Evolutionary conservation across 1,140 invertebrate genomes (phyloP).

Genomic region (Plectus sambesii): DNA sequence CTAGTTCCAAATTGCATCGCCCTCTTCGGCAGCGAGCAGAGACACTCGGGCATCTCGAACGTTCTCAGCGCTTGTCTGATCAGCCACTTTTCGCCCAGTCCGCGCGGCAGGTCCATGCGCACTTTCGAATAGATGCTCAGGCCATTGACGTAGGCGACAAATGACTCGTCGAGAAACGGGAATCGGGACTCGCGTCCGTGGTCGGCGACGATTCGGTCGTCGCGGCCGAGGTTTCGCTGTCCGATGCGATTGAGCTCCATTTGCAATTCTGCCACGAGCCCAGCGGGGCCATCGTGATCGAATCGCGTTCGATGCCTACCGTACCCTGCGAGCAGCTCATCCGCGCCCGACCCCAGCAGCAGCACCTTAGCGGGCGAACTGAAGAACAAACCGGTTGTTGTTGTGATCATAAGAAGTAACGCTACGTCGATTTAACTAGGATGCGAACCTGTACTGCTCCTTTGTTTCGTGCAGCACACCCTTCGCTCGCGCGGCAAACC

Average conservation of each 20-base stretch:
- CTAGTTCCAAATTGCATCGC: constrained; percentile 95
- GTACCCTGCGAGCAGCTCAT: constrained; percentile 92
- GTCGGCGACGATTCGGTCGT: constrained; percentile 70
- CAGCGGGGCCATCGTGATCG: constrained; percentile 19
- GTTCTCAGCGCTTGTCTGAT: constrained; percentile 59
- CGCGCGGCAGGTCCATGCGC: constrained; percentile 52
- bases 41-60: constrained; percentile 49
- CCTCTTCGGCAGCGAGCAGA: constrained; percentile 66
- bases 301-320: constrained; percentile 51
- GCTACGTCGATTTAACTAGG: constrained; percentile 46
- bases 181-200: constrained; percentile 54
- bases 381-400: constrained; percentile 9
- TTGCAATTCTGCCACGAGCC: constrained; percentile 20
- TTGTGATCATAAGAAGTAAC: constrained; percentile 45
- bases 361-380: constrained; percentile 55
- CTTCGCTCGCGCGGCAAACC: constrained; percentile 74
- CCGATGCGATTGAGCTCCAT: constrained; percentile 34
- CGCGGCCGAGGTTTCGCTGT: constrained; percentile 74
- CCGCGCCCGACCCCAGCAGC: constrained; percentile 80
- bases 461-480: constrained; percentile 47
- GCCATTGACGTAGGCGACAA: constrained; percentile 58
- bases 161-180: constrained; percentile 85
- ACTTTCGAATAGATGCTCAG: constrained; percentile 67
- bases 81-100: constrained; percentile 83
- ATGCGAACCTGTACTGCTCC: constrained; percentile 33